A percentile compares a stretch with the other conserved stretches of the same genome.
These are phyloP conservation scores for Sakesphorus luctuosus DNA, from an alignment of 2,113 vertebrate genomes.

Conservation along the genomic window DNA sequence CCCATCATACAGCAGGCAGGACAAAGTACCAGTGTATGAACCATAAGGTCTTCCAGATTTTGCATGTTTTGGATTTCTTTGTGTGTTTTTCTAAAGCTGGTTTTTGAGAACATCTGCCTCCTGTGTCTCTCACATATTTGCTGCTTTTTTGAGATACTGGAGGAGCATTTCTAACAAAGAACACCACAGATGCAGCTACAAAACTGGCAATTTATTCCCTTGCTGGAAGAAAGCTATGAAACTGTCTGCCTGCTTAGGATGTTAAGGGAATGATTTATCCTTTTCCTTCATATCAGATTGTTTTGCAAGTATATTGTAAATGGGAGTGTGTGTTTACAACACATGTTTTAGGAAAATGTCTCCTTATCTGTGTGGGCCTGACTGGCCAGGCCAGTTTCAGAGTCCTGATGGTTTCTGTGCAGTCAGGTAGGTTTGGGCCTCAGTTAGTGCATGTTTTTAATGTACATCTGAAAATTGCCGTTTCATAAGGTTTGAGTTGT, in stretches of 20 bases:
- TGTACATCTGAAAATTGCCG: background rate
- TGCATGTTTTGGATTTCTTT: background rate
- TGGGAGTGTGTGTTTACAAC: background rate
- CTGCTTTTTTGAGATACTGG: background rate
- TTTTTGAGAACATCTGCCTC: slow-evolving; percentile 30
- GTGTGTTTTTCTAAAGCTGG: background rate
- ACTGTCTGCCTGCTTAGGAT: background rate
- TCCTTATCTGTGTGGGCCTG: background rate
- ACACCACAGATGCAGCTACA: background rate
- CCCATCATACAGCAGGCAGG: background rate
- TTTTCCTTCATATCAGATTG: background rate
- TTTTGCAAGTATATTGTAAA: background rate
- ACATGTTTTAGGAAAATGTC: background rate
- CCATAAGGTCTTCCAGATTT: background rate
- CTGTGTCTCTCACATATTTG: background rate
- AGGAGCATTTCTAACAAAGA: background rate
- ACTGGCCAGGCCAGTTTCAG: background rate
- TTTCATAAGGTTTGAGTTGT: background rate
- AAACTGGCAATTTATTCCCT: background rate
- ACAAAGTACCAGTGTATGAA: background rate
- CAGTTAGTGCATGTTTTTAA: background rate
- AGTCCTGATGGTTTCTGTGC: background rate
- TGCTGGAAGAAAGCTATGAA: background rate
- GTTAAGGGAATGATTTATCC: background rate
- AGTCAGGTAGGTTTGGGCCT: background rate